Percentiles rank a stretch among this genome's conserved stretches.
phyloP scores from a whole-genome alignment of 2,797 vertebrate genomes.

The Macrochelys suwanniensis region DNA sequence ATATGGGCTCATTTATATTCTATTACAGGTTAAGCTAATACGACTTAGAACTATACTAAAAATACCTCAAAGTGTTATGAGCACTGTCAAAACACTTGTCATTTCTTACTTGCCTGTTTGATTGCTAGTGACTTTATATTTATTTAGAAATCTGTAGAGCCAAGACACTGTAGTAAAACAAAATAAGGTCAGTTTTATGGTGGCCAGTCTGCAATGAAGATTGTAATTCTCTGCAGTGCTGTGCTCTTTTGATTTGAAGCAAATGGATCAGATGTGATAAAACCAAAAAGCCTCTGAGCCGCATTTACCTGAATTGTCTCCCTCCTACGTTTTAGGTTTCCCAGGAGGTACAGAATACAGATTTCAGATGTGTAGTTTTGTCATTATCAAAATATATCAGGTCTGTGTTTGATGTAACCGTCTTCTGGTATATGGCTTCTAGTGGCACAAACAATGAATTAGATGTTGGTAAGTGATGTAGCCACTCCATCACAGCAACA shows the following conservation, averaged over 20 bases:
- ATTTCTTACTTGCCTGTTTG: constrained; percentile 78
- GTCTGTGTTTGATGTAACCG: constrained; percentile 60
- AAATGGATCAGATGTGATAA: constrained; percentile 56
- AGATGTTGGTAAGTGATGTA: not conserved
- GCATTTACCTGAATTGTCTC: constrained; percentile 56
- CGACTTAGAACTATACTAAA: constrained; percentile 84
- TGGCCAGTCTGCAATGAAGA: constrained; percentile 54
- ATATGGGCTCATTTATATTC: constrained; percentile 90
- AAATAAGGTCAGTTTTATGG: constrained; percentile 30
- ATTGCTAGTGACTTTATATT: constrained; percentile 80
- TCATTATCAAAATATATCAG: constrained; percentile 52
- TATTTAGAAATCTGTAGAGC: constrained; percentile 72
- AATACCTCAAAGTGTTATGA: constrained; percentile 84
- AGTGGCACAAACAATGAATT: not conserved
- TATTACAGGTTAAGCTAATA: constrained; percentile 90
- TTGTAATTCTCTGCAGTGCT: constrained; percentile 58
- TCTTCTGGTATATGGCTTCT: not conserved
- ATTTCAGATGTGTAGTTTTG: constrained; percentile 61
- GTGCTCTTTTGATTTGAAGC: constrained; percentile 8
- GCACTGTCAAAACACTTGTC: constrained; percentile 82
- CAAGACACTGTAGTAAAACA: constrained; percentile 68
- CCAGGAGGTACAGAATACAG: constrained; percentile 31
- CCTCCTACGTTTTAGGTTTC: constrained; percentile 73
- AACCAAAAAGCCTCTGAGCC: constrained; percentile 63
- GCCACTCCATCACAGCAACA: not conserved